Evolutionary conservation across 2,797 vertebrate genomes (phyloP).

Genomic region (Gadopsis bispinosus): DNA sequence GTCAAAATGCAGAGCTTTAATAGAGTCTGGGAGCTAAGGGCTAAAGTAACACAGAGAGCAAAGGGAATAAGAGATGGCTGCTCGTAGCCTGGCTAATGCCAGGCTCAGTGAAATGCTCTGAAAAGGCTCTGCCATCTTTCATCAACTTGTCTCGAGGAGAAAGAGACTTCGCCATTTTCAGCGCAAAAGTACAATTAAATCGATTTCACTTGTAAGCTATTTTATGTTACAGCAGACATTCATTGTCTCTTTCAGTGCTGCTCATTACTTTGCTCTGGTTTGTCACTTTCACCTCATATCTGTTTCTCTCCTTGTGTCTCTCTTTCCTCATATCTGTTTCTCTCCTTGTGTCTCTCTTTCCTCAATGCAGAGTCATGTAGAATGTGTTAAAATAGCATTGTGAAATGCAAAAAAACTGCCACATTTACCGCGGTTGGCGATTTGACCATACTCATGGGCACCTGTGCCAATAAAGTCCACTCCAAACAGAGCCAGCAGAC

Average conservation of each 20-base stretch:
- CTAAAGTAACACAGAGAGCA: slow-evolving; percentile 56
- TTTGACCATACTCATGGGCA: slow-evolving; percentile 34
- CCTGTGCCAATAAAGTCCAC: slow-evolving; percentile 57
- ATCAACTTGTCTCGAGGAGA: slow-evolving; percentile 52
- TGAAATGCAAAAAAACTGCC: slow-evolving; percentile 29
- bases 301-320: not conserved
- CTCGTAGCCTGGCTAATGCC: slow-evolving; percentile 57
- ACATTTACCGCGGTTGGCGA: slow-evolving; percentile 25
- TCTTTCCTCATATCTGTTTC: not conserved
- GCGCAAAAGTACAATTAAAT: slow-evolving; percentile 39
- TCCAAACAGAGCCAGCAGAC: slow-evolving; percentile 49
- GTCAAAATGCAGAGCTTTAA: slow-evolving; percentile 71
- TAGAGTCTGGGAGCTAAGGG: slow-evolving; percentile 61
- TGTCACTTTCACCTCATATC: not conserved
- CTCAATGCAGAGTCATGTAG: not conserved
- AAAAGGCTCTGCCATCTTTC: slow-evolving; percentile 51
- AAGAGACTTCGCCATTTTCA: slow-evolving; percentile 35
- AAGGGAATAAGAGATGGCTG: slow-evolving; percentile 72
- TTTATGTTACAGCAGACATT: slow-evolving; percentile 10
- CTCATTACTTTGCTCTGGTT: not conserved
- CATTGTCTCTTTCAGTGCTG: not conserved
- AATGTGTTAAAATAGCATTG: slow-evolving; percentile 23
- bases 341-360: not conserved
- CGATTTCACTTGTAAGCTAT: not conserved
- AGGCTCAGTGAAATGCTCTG: slow-evolving; percentile 40